These are phyloP conservation scores for Rhombomys opimus DNA, from an alignment of 2,113 vertebrate genomes.

Conservation along the genomic window DNA sequence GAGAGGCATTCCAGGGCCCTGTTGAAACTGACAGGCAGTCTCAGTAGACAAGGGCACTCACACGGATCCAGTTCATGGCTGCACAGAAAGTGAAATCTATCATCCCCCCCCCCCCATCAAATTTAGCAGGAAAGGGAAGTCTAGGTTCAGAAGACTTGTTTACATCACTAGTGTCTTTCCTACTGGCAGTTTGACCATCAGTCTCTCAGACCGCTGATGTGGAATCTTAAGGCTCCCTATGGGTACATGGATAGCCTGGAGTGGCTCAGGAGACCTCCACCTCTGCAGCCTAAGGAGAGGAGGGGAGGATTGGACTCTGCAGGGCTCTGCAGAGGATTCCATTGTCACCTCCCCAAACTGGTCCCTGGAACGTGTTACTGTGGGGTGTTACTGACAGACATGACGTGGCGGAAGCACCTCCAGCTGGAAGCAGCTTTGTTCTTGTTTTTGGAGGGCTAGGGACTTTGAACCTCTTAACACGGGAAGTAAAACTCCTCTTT, in stretches of 20 bases:
- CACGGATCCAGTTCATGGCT: not conserved
- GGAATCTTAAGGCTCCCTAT: not conserved
- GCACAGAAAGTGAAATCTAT: not conserved
- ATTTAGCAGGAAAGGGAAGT: not conserved
- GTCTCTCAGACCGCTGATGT: not conserved
- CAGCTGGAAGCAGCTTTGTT: not conserved
- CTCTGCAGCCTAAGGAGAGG: not conserved
- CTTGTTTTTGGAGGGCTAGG: not conserved
- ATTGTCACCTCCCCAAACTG: not conserved
- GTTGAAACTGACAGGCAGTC: not conserved
- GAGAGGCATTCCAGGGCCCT: not conserved
- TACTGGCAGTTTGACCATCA: not conserved
- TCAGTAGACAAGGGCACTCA: not conserved
- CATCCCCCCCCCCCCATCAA: not conserved
- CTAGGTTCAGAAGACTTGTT: not conserved
- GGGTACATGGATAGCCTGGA: not conserved
- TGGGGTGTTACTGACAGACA: not conserved
- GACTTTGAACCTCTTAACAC: not conserved
- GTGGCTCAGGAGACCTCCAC: not conserved
- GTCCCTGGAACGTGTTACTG: not conserved
- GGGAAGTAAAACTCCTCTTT: not conserved
- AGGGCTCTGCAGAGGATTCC: not conserved
- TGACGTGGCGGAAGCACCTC: not conserved
- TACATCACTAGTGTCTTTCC: not conserved
- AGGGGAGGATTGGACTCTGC: fast-evolving